Evolutionary conservation across 2,113 vertebrate species (phyloP), one percentile per base, ranked within the genome.

Genomic region (Chaetops frenatus): DNA sequence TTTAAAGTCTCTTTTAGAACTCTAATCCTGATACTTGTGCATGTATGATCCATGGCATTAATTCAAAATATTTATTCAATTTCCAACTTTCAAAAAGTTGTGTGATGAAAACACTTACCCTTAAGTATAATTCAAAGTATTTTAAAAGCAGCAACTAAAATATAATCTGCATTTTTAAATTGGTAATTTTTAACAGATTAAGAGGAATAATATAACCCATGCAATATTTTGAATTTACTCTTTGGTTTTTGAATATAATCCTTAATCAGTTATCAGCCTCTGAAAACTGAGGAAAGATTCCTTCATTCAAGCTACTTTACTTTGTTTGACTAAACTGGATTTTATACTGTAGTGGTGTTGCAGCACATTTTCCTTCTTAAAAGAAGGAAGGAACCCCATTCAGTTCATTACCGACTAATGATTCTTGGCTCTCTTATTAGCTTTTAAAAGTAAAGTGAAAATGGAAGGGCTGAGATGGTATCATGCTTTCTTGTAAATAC

Each of bases 401-500:
- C 21, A 24, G 4, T 73, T 86, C 2, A 2, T 77, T 80, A n/a
- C 28, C 44, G n/a, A 12, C 38, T 71, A 50, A 44, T 24, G 56
- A 81, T 62, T 71, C 42, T 77, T 88, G 67, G 22, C 74, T 85
- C 36, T 83, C 19, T 76, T 54, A 2, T 10, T 71, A 36, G 47
- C 58, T 48, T 91, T 81, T 54, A 44, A 53, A 31, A 36, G 29
- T 82, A 53, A 92, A 92, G 64, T 86, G 62, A 58, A 73, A 64
- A 84, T 76, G 76, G 86, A 94, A 90, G 89, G 50, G 74, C n/a
- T 73, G 31, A 80, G 93, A 80, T 88, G 53, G 54, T 76, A 33
- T 90, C 31, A 1, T 88, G 64, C 51, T 88, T 93, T 93, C 90
- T 86, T 81, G 90, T 95, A 91, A 95, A 89, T 87, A 38, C 27